phyloP scores from a whole-genome alignment of 2,888 invertebrate species.

The Meta bourneti region DNA sequence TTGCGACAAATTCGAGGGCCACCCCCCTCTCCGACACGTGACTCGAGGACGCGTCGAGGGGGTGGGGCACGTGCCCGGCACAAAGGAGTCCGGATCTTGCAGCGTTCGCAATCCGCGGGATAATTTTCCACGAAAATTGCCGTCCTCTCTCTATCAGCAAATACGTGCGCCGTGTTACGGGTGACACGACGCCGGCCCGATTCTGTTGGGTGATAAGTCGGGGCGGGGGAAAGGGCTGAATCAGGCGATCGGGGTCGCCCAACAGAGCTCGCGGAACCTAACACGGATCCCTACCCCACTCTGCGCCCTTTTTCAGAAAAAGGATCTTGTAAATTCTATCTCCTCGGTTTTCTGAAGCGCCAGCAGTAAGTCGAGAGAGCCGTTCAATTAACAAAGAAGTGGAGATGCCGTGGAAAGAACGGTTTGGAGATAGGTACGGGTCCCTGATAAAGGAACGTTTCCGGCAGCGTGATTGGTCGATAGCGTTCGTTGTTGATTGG shows the following conservation, averaged over 20 bases:
- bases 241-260: neutral
- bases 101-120: slow-evolving; percentile 30
- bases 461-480: no score
- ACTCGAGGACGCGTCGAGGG: slow-evolving; percentile 41
- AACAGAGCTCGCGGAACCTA: neutral
- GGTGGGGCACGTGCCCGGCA: slow-evolving; percentile 65
- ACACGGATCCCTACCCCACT: no score
- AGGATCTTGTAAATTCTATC: no score
- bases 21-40: slow-evolving; percentile 13
- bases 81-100: slow-evolving; percentile 54
- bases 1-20: neutral
- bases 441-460: no score
- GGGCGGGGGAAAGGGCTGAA: slow-evolving; percentile 17
- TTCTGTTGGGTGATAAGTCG: slow-evolving; percentile 69
- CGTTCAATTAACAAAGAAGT: no score
- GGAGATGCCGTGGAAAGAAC: no score
- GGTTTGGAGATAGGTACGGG: no score
- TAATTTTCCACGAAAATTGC: neutral
- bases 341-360: no score
- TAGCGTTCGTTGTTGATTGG: no score
- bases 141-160: slow-evolving; percentile 55
- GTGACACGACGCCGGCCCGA: slow-evolving; percentile 51
- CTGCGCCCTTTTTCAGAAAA: no score
- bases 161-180: slow-evolving; percentile 63
- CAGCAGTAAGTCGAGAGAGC: no score